Percentiles rank a stretch among this genome's conserved stretches.
phyloP scores from a whole-genome alignment of 2,113 vertebrate genomes.

The Larimichthys polyactis region DNA sequence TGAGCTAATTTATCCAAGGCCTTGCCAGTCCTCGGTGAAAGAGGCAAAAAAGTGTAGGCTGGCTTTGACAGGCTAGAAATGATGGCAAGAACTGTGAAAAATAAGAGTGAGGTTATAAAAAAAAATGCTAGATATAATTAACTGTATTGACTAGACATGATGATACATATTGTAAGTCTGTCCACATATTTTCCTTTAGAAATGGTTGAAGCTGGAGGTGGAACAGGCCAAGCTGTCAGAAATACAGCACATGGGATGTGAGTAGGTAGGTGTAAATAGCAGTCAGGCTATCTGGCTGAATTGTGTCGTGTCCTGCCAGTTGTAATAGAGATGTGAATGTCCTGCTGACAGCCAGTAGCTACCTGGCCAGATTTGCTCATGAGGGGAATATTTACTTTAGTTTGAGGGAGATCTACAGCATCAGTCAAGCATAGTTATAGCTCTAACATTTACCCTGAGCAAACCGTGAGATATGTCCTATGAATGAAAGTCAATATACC shows the following conservation, averaged over 20 bases:
- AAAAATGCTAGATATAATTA: constrained; percentile 31
- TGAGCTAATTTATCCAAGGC: background rate
- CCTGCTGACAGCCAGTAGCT: constrained; percentile 51
- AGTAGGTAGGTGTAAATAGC: constrained; percentile 57
- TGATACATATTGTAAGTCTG: constrained; percentile 36
- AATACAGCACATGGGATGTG: constrained; percentile 38
- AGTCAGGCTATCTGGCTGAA: constrained; percentile 43
- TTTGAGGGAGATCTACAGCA: constrained; percentile 56
- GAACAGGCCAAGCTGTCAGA: constrained; percentile 54
- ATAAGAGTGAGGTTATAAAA: background rate
- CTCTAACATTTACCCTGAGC: constrained; percentile 72
- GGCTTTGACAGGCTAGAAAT: constrained; percentile 28
- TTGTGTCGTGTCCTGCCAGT: constrained; percentile 54
- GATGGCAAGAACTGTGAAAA: background rate
- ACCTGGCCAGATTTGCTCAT: constrained; percentile 38
- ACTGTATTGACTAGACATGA: constrained; percentile 23
- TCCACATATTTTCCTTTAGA: constrained; percentile 21
- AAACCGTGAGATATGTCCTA: constrained; percentile 62
- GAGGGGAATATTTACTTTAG: constrained; percentile 63
- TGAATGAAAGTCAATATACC: constrained; percentile 71
- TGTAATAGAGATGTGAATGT: constrained; percentile 62
- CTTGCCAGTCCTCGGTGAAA: constrained; percentile 17
- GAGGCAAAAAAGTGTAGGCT: background rate
- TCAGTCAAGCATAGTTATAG: constrained; percentile 64
- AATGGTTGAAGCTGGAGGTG: constrained; percentile 33